Conservation (phyloP, 2,113 vertebrate genomes). For the Helogale parvula region DNA sequence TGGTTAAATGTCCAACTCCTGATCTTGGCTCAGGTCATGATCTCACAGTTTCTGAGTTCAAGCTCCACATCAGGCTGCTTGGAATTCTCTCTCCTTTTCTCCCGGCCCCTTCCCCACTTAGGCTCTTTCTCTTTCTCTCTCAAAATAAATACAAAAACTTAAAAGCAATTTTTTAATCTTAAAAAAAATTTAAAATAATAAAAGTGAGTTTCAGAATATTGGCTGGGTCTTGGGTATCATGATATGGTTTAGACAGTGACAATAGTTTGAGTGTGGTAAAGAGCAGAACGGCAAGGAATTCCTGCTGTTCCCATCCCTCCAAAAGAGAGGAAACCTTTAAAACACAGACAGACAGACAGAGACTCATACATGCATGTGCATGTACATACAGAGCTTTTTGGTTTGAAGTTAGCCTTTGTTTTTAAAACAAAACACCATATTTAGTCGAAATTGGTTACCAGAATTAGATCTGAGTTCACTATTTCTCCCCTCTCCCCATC, state of each 20-base stretch:
- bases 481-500: neutral
- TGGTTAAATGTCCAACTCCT: too few relatives aligned
- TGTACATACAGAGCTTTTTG: neutral
- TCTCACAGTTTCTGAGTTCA: too few relatives aligned
- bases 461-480: neutral
- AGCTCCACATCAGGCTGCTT: too few relatives aligned
- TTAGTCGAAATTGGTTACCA: neutral
- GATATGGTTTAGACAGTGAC: neutral
- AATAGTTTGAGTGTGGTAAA: slow-evolving; percentile 2
- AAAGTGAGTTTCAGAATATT: neutral
- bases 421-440: neutral
- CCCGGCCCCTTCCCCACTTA: too few relatives aligned
- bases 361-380: too few relatives aligned
- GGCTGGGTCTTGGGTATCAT: neutral
- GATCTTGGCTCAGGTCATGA: too few relatives aligned
- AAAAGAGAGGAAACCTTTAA: slow-evolving; percentile 1
- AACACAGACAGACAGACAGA: neutral
- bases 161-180: too few relatives aligned
- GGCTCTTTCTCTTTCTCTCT: too few relatives aligned
- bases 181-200: too few relatives aligned
- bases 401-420: neutral
- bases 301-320: neutral
- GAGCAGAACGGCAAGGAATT: neutral
- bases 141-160: too few relatives aligned
- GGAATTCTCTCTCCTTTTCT: too few relatives aligned